Conservation (phyloP, 2,888 invertebrate genomes). For the Oligia strigilis region DNA sequence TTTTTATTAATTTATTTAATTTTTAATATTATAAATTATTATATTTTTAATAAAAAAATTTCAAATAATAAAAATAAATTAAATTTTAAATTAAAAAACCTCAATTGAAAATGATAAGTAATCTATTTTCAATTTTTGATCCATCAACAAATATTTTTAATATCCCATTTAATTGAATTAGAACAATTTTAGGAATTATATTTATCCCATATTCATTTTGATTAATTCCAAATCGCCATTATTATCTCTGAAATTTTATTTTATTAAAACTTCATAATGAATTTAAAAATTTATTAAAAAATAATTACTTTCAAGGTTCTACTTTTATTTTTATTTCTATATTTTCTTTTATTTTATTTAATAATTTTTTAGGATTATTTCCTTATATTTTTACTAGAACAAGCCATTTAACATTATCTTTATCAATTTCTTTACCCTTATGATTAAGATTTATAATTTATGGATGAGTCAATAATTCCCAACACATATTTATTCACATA, state of each 20-base stretch:
- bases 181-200: slow-evolving; percentile 88
- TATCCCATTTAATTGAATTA: slow-evolving; percentile 91
- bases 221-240: slow-evolving; percentile 89
- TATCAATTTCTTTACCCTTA: slow-evolving; percentile 91
- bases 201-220: slow-evolving; percentile 89
- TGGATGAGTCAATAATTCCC: slow-evolving; percentile 69
- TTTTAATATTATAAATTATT: slow-evolving; percentile 90
- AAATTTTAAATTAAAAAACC: slow-evolving; percentile 73
- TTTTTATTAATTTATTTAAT: slow-evolving; percentile 83
- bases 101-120: slow-evolving; percentile 92
- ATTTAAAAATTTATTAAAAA: slow-evolving; percentile 90
- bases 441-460: slow-evolving; percentile 91
- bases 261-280: slow-evolving; percentile 87
- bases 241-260: slow-evolving; percentile 87
- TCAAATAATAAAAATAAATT: slow-evolving; percentile 72
- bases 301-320: slow-evolving; percentile 85
- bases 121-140: slow-evolving; percentile 93
- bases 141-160: slow-evolving; percentile 89
- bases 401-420: slow-evolving; percentile 91
- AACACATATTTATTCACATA: slow-evolving; percentile 92
- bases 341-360: slow-evolving; percentile 91
- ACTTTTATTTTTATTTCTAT: slow-evolving; percentile 90
- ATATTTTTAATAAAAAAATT: slow-evolving; percentile 76
- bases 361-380: slow-evolving; percentile 93
- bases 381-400: slow-evolving; percentile 93